Percentiles rank a stretch among this genome's conserved stretches.
Evolutionary conservation across 2,888 invertebrate genomes (phyloP).

Genomic region (Ichneumon xanthorius): DNA sequence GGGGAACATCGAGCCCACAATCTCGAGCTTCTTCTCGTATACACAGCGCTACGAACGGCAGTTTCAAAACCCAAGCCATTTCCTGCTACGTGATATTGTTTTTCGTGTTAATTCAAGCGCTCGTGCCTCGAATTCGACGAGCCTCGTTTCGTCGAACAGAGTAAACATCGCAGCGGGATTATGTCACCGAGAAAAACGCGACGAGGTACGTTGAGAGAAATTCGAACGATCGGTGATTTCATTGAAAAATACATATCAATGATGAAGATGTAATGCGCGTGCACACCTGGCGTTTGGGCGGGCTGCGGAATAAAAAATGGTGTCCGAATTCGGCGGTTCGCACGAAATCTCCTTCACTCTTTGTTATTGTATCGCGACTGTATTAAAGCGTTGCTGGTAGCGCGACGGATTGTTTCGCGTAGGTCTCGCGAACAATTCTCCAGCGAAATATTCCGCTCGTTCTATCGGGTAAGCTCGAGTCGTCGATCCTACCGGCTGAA

Average conservation of each 20-base stretch:
- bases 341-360: constrained; percentile 62
- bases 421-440: neutral
- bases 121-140: neutral
- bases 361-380: constrained; percentile 12
- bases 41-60: constrained; percentile 60
- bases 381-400: neutral
- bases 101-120: constrained; percentile 43
- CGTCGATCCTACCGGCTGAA: neutral
- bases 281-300: constrained; percentile 73
- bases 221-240: neutral
- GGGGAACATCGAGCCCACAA: neutral
- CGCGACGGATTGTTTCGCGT: neutral
- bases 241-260: neutral
- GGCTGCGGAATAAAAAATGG: constrained; percentile 73
- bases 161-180: constrained; percentile 22
- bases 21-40: neutral
- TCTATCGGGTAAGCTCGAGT: neutral
- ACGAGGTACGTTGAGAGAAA: constrained; percentile 69
- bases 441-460: neutral
- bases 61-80: constrained; percentile 62
- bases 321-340: constrained; percentile 73
- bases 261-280: constrained; percentile 37
- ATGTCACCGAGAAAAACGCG: constrained; percentile 77
- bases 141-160: constrained; percentile 1
- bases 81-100: constrained; percentile 62